Percentiles rank a stretch among this genome's conserved stretches.
Conservation (phyloP, 2,113 vertebrate species). For the Leptocoma aspasia region DNA sequence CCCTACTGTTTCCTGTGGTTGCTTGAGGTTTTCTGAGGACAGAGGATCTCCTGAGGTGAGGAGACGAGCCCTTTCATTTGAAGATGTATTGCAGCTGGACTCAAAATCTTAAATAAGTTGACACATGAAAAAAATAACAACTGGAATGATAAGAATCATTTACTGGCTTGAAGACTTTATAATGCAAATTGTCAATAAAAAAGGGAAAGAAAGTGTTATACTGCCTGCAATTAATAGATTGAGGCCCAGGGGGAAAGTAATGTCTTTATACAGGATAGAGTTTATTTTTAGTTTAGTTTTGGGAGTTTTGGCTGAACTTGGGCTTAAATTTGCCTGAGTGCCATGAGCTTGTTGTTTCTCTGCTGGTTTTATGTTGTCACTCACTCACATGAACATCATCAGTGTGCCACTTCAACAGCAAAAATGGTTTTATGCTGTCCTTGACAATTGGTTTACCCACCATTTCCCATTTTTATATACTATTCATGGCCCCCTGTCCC, state of each 20-base stretch:
- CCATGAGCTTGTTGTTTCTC: neutral
- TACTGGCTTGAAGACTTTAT: neutral
- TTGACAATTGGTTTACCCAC: neutral
- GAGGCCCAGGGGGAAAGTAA: neutral
- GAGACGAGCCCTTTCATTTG: neutral
- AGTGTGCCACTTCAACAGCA: neutral
- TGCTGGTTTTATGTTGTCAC: neutral
- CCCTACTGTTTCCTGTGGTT: neutral
- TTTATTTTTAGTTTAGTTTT: neutral
- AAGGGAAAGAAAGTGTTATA: neutral
- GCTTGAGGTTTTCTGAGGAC: neutral
- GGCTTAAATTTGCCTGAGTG: neutral
- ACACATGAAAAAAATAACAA: neutral
- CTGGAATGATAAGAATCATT: accelerated
- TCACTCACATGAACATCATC: neutral
- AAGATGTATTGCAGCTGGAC: neutral
- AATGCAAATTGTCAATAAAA: neutral
- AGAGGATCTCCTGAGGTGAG: neutral
- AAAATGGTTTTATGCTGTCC: neutral
- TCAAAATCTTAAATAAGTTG: neutral
- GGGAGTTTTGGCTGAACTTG: neutral
- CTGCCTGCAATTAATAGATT: neutral
- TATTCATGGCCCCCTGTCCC: neutral
- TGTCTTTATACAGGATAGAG: neutral
- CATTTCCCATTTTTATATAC: neutral